Conservation (phyloP, 2,797 vertebrate genomes). For the Molossus molossus region DNA sequence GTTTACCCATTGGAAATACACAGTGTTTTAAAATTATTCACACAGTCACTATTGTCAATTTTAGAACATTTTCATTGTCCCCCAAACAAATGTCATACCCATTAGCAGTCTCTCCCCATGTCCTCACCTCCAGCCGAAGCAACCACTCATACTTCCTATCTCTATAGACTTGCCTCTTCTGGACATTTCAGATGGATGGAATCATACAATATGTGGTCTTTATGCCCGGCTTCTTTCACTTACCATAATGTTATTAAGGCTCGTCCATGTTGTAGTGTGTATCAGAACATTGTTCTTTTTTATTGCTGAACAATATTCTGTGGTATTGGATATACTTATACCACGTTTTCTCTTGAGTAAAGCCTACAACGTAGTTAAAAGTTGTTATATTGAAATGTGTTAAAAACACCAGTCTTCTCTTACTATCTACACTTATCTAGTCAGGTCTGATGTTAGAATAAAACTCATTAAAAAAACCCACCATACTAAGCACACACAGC, state of each 20-base stretch:
- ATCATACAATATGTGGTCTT: not conserved
- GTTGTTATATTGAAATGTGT: constrained; percentile 57
- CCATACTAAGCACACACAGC: not conserved
- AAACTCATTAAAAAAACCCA: not conserved
- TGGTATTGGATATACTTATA: too few relatives aligned
- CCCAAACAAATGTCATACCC: not conserved
- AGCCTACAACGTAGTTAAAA: constrained; percentile 90
- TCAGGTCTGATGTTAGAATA: not conserved
- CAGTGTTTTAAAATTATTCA: not conserved
- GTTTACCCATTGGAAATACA: not conserved
- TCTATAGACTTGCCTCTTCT: not conserved
- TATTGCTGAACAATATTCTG: not conserved
- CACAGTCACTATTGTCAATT: not conserved
- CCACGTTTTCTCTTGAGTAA: constrained; percentile 91
- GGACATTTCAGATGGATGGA: not conserved
- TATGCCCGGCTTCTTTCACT: not conserved
- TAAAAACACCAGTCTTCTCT: constrained; percentile 56
- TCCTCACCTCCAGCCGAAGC: too few relatives aligned
- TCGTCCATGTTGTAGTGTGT: not conserved
- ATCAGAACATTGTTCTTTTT: constrained; percentile 2
- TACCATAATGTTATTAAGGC: not conserved
- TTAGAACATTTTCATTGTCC: not conserved
- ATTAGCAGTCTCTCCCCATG: not conserved
- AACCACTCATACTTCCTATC: not conserved
- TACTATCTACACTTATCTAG: not conserved